Conservation (phyloP, 2,888 invertebrate species). For the Rosalia funebris region DNA sequence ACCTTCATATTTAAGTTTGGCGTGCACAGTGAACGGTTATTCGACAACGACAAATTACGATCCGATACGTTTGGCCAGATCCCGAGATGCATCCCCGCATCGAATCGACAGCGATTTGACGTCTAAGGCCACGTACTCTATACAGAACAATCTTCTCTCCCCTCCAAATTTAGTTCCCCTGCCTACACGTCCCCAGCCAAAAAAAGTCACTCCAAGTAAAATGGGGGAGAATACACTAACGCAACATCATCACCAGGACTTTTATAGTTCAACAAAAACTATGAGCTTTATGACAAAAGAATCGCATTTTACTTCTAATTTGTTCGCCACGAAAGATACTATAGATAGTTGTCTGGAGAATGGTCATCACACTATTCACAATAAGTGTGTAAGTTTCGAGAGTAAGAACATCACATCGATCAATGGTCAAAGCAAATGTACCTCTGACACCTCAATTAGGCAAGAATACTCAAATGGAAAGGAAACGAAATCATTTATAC, state of each 20-base stretch:
- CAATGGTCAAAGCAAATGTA: slow-evolving; percentile 49
- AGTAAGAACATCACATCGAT: slow-evolving; percentile 42
- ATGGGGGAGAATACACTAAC: slow-evolving; percentile 52
- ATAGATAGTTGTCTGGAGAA: slow-evolving; percentile 58
- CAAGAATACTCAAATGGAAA: slow-evolving; percentile 56
- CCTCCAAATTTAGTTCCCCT: slow-evolving; percentile 63
- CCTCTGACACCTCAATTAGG: slow-evolving; percentile 49
- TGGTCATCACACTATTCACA: slow-evolving; percentile 45
- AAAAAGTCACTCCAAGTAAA: slow-evolving; percentile 16
- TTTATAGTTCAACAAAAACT: slow-evolving; percentile 52
- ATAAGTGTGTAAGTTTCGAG: slow-evolving; percentile 51
- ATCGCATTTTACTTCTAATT: slow-evolving; percentile 50
- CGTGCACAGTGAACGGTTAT: slow-evolving; percentile 92
- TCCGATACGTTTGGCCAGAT: slow-evolving; percentile 71
- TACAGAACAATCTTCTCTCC: slow-evolving; percentile 60
- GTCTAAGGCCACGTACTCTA: slow-evolving; percentile 49
- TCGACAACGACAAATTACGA: slow-evolving; percentile 88
- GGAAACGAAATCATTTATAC: slow-evolving; percentile 81
- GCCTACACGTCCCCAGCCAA: slow-evolving; percentile 40
- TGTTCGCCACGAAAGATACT: slow-evolving; percentile 53
- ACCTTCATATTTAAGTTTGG: slow-evolving; percentile 88
- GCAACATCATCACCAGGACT: slow-evolving; percentile 50
- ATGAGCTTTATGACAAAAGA: slow-evolving; percentile 50
- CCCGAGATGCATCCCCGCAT: slow-evolving; percentile 78
- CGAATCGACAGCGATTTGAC: slow-evolving; percentile 63